These are phyloP conservation scores for Ageneiosus marmoratus DNA, from an alignment of 2,113 vertebrate genomes.

Conservation along the genomic window DNA sequence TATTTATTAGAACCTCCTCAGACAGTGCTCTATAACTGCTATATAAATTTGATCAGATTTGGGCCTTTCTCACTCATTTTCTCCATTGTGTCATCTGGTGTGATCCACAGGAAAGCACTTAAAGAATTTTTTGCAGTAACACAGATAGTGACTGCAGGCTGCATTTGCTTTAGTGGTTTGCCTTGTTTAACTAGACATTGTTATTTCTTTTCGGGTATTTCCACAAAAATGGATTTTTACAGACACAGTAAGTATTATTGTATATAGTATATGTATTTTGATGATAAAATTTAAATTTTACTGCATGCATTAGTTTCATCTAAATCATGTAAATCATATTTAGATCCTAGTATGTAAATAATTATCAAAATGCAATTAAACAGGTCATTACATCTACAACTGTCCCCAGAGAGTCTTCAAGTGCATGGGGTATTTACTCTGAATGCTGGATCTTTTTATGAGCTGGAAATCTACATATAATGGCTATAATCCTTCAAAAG, in stretches of 20 bases:
- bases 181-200: neutral
- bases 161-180: conserved; percentile 19
- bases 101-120: conserved; percentile 46
- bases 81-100: conserved; percentile 57
- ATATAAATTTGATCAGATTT: conserved; percentile 69
- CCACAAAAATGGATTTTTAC: neutral
- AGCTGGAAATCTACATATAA: conserved; percentile 55
- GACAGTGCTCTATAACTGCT: conserved; percentile 69
- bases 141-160: conserved; percentile 53
- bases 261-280: neutral
- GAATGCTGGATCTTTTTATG: conserved; percentile 51
- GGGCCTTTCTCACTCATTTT: conserved; percentile 56
- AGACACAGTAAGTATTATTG: neutral
- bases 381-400: conserved; percentile 2
- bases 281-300: neutral
- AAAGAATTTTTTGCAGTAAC: conserved; percentile 47
- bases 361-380: conserved; percentile 18
- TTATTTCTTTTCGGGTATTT: neutral
- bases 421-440: conserved; percentile 10
- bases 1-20: conserved; percentile 84
- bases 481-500: conserved; percentile 70
- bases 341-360: conserved; percentile 5
- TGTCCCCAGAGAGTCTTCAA: conserved; percentile 15
- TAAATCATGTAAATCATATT: conserved; percentile 15
- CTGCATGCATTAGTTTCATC: neutral